Base-by-base conservation (phyloP, 2,113 vertebrate genomes). In the Eurystomus gularis region DNA sequence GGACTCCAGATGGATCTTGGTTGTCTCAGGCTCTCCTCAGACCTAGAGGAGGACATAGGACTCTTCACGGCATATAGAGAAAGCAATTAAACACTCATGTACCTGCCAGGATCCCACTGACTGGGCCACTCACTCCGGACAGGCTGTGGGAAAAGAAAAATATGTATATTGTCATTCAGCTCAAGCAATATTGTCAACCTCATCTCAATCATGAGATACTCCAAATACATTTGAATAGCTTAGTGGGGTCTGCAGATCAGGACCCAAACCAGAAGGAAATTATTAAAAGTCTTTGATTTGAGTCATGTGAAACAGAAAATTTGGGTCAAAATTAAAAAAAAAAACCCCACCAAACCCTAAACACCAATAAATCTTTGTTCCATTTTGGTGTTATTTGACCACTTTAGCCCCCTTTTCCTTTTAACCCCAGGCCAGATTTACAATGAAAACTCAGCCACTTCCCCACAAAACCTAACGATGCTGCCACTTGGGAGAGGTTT, bases 61-160 rank as follows among this genome's bases (percentile, higher is more conserved):
- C 37, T 70, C 64, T 48, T 46, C 40, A 48, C 17, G 77, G n/a
- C 13, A 35, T 29, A 26, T 2, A 65, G 31, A 42, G 75, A 57
- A 81, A 80, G 17, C 13, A 55, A 58, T n/a, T 84, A 76, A 39
- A 91, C 88, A 25, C 42, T 62, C 6, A 37, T 7, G 7, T 96
- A 97, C 97, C 86, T 82, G 95, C 84, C 66, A 95, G 51, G 49
- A 97, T 82, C 57, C 95, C 96, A 25, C 13, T 10, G 61, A 96
- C 0, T 19, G 96, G 91, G 8, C 6, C 73, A 65, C 23, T 82
- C 9, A 31, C 51, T 88, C 97, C 96, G 3, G 91, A 85, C 35
- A 88, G 40, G 77, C 97, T 97, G 20, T 28, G 29, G n/a, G 71
- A 62, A 48, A 76, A 82, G 66, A 54, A 58, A 69, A 76, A 52